A percentile compares a stretch with the other conserved stretches of the same genome.
Evolutionary conservation across 2,797 vertebrate genomes (phyloP).

Genomic region (Dendrocincla fuliginosa): DNA sequence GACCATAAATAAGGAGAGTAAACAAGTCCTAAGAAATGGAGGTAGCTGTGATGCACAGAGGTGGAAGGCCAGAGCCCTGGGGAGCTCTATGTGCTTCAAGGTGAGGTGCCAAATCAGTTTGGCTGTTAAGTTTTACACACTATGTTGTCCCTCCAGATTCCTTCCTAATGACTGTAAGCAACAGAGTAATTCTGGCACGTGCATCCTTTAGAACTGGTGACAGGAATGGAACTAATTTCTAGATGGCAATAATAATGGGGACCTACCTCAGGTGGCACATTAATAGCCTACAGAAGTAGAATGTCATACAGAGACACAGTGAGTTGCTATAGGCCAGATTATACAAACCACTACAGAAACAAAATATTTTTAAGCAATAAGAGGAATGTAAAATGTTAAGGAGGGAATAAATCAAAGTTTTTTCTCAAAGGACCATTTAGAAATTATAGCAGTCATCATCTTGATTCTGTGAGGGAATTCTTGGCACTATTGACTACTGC

Average conservation of each 20-base stretch:
- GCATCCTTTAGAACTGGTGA: background rate
- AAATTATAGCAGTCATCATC: background rate
- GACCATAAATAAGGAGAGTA: background rate
- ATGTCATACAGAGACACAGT: background rate
- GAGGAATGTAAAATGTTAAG: background rate
- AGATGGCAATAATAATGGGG: background rate
- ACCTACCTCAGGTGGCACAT: background rate
- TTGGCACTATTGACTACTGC: background rate
- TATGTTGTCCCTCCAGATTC: background rate
- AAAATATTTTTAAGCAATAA: background rate
- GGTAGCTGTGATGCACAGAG: fast-evolving
- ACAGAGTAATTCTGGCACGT: background rate
- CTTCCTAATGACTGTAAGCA: background rate
- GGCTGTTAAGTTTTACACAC: background rate
- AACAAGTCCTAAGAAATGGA: background rate
- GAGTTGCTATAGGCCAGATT: background rate
- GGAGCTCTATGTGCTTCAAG: background rate
- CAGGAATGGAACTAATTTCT: background rate
- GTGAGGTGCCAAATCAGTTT: background rate
- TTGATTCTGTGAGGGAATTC: background rate
- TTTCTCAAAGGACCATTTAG: background rate
- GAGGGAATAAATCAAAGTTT: background rate
- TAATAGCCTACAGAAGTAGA: background rate
- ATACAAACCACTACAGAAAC: conserved; percentile 1
- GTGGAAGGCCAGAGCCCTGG: background rate